Conservation (phyloP, 2,888 invertebrate genomes). For the Synergus gifuensis region DNA sequence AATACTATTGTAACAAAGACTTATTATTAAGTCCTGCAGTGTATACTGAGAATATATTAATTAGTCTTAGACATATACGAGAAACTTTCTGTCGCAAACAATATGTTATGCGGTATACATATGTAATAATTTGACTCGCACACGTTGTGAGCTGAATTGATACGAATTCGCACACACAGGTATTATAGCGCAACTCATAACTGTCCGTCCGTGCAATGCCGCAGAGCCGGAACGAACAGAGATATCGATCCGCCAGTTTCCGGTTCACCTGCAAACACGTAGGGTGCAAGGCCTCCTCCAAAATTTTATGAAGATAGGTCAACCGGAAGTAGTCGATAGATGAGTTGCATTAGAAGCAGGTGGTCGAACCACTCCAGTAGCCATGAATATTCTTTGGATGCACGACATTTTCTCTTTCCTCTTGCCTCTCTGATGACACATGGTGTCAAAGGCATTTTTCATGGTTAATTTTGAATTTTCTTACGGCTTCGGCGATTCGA, state of each 20-base stretch:
- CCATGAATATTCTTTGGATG: constrained; percentile 28
- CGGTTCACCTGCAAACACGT: constrained; percentile 33
- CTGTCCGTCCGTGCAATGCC: constrained; percentile 12
- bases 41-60: background rate
- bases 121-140: background rate
- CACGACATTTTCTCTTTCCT: constrained; percentile 22
- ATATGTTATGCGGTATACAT: background rate
- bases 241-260: constrained; percentile 31
- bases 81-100: background rate
- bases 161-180: constrained; percentile 15
- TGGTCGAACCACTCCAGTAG: constrained; percentile 1
- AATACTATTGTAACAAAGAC: background rate
- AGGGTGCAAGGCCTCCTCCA: constrained; percentile 3
- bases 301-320: constrained; percentile 35
- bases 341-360: constrained; percentile 35
- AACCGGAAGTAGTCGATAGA: constrained; percentile 23
- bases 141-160: background rate
- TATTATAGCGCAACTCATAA: constrained; percentile 22
- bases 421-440: constrained; percentile 1
- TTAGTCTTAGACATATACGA: background rate
- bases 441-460: constrained; percentile 26
- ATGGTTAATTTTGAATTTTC: constrained; percentile 35
- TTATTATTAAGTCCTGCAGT: background rate
- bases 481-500: background rate
- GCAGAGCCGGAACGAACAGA: constrained; percentile 5